A percentile compares a stretch with the other conserved stretches of the same genome.
Conservation (phyloP, 2,888 invertebrate species). For the Mythimna loreyi region DNA sequence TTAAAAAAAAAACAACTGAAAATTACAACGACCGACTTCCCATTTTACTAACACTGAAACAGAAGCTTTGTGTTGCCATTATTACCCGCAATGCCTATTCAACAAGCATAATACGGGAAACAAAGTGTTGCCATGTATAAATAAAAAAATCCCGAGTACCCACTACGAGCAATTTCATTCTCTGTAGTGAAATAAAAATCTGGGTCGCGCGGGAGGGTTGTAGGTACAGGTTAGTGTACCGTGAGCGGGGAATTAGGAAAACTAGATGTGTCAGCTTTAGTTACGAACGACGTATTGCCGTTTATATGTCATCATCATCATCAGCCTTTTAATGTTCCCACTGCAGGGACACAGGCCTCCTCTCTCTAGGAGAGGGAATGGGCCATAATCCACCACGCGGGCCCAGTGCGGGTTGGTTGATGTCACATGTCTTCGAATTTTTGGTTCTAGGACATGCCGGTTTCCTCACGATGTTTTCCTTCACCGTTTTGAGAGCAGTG, state of each 20-base stretch:
- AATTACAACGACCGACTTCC: conserved; percentile 36
- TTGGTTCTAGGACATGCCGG: no score
- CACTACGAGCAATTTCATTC: conserved; percentile 88
- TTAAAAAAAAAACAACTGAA: conserved; percentile 11
- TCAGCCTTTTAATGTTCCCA: no score
- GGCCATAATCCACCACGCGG: no score
- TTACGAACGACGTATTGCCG: no score
- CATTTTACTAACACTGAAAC: conserved; percentile 47
- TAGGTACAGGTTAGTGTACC: conserved; percentile 70
- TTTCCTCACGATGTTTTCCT: no score
- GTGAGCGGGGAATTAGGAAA: conserved; percentile 45
- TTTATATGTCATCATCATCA: no score
- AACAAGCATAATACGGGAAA: conserved; percentile 76
- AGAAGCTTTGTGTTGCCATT: conserved; percentile 49
- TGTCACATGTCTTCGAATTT: no score
- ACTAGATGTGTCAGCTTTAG: conserved; percentile 62
- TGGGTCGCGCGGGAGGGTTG: conserved; percentile 83
- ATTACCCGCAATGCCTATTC: conserved; percentile 62
- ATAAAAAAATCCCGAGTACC: conserved; percentile 71
- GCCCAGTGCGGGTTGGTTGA: no score
- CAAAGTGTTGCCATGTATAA: conserved; percentile 77
- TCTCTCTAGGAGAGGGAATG: no score
- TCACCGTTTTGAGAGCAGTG: no score
- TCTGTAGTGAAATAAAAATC: conserved; percentile 87
- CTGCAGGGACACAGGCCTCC: no score